phyloP scores from a whole-genome alignment of 2,888 invertebrate species.

The Argyresthia goedartella region DNA sequence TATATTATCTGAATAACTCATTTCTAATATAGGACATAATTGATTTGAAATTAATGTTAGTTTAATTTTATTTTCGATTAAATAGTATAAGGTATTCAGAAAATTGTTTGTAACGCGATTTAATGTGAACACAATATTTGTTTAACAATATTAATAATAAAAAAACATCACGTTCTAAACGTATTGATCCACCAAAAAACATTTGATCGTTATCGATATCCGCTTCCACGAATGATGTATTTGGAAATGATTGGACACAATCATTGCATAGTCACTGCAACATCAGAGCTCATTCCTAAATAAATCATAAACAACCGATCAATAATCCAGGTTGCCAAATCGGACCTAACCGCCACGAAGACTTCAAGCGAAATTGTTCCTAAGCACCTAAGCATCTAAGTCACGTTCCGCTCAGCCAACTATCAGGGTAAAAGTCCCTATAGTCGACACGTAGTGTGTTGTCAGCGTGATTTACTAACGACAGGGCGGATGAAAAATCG shows the following conservation, averaged over 20 bases:
- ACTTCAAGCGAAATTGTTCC: slow-evolving; percentile 3
- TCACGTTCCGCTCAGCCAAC: slow-evolving; percentile 10
- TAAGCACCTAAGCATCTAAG: slow-evolving; percentile 9
- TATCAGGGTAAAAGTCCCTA: slow-evolving; percentile 15
- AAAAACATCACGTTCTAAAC: no score
- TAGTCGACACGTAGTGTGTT: slow-evolving; percentile 19
- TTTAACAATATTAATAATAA: no score
- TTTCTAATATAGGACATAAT: no score
- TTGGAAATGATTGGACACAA: background rate
- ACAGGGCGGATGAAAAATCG: slow-evolving; percentile 30
- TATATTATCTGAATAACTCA: no score
- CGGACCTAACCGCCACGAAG: slow-evolving; percentile 10
- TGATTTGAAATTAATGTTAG: no score
- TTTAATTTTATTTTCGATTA: no score
- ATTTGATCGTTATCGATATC: background rate
- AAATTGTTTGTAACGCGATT: no score
- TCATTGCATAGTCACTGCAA: no score
- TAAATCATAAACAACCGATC: slow-evolving; percentile 1
- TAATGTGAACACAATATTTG: no score
- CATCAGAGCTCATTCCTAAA: background rate
- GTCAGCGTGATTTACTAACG: slow-evolving; percentile 30
- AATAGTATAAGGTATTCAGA: no score
- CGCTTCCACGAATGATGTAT: background rate
- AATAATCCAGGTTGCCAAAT: background rate
- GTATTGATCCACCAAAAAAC: background rate